Evolutionary conservation across 2,888 invertebrate genomes (phyloP), one percentile per base, ranked within the genome.

Genomic region (Eristalis pertinax): DNA sequence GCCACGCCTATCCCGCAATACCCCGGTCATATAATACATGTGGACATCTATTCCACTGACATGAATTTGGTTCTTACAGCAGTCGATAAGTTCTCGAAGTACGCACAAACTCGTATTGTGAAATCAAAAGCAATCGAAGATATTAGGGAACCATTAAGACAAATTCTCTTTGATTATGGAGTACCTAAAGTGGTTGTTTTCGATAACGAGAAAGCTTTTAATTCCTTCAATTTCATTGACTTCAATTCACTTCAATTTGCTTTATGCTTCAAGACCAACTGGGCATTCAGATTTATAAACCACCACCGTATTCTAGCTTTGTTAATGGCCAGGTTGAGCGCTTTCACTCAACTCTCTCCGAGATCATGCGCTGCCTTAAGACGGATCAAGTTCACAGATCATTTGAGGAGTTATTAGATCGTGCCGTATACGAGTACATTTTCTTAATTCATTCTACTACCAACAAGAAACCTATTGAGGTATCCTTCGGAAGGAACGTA

Each of bases 101-200:
- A 82, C 26, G 86, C 86, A 68, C 76, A 76, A 38, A 70, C 84
- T 7, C 41, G 83, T 13, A 82, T 73, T 26, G 74, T 65, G 13
- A 64, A 58, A 11, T 69, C 73, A n/a, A 82, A 78, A 38, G 63
- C 72, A 50, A 56, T 79, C 67, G 15, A 63, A 50, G 19, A 67
- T 41, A 24, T 38, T 65, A 22, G 38, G 67, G 15, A 29, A 32
- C 32, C 19, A 63, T n/a, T 32, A 32, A 29, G 63, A 35, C 60
- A 80, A 26, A 29, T 84, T 4, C 24, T 58, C 24, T 58, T 58
- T 10, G 24, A 10, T n/a, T 63, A 32, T 63, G 32, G 63, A 11
- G 32, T 63, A 29, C 63, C 63, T 32, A 63, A 32, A 35, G 32
- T 63, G 26, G 63, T 32, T 24, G 58, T 58, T 22, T 58, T 58